phyloP scores from a whole-genome alignment of 2,888 invertebrate species.

The Agonopterix alstromeriana region DNA sequence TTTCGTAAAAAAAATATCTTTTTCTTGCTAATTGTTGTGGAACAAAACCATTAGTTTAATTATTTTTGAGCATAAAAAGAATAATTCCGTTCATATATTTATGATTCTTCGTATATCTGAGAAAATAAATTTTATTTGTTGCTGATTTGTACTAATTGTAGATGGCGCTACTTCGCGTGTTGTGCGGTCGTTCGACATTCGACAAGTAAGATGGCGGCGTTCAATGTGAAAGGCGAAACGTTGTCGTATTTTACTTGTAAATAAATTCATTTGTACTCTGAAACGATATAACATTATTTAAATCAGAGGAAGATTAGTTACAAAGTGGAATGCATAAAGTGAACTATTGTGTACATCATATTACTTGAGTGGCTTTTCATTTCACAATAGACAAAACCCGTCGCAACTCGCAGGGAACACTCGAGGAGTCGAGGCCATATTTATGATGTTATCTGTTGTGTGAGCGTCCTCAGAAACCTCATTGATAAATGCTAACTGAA shows the following conservation, averaged over 20 bases:
- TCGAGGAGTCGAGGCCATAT: constrained; percentile 79
- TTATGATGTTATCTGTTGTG: constrained; percentile 78
- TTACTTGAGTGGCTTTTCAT: constrained; percentile 53
- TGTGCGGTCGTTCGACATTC: constrained; percentile 68
- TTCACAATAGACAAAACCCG: constrained; percentile 75
- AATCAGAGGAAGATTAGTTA: constrained; percentile 30
- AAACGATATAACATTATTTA: constrained; percentile 38
- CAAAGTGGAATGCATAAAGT: constrained; percentile 47
- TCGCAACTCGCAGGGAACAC: constrained; percentile 74
- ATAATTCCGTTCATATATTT: background rate
- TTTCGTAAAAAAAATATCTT: constrained; percentile 3
- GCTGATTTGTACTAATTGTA: constrained; percentile 51
- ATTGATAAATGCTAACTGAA: constrained; percentile 61
- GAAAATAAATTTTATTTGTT: constrained; percentile 19
- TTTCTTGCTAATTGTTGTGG: background rate
- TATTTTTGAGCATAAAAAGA: background rate
- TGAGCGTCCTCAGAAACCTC: constrained; percentile 71
- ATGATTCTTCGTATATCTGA: background rate
- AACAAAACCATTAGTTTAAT: background rate
- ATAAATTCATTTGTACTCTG: constrained; percentile 60
- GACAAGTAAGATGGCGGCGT: constrained; percentile 81
- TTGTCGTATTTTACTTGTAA: constrained; percentile 73
- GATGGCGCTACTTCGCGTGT: constrained; percentile 76
- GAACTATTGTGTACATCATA: constrained; percentile 42
- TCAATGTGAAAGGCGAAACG: constrained; percentile 81